phyloP scores from a whole-genome alignment of 2,797 vertebrate species.

The Lithobates pipiens region DNA sequence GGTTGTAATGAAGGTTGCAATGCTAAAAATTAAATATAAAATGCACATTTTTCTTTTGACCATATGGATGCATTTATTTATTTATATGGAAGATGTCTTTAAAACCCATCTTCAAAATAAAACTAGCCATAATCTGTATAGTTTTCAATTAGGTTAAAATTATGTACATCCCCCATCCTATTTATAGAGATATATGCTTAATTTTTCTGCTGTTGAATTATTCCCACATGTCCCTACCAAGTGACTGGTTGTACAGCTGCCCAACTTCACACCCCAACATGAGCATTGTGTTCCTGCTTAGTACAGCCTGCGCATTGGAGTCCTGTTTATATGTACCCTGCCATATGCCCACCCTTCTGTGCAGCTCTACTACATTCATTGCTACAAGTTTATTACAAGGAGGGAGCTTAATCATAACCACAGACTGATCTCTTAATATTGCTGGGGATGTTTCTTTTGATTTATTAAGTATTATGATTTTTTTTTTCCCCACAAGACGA shows the following conservation, averaged over 20 bases:
- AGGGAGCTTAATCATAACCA: neutral
- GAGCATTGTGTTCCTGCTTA: neutral
- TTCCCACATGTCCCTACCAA: neutral
- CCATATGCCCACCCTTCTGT: conserved; percentile 2
- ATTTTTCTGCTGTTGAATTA: neutral
- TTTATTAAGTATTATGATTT: too few species aligned
- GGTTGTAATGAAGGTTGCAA: too few species aligned
- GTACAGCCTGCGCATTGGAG: conserved; percentile 1
- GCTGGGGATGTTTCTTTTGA: too few species aligned
- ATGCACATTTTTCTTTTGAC: too few species aligned
- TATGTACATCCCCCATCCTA: neutral
- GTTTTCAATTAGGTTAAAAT: neutral
- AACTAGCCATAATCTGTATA: too few species aligned
- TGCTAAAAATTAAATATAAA: too few species aligned
- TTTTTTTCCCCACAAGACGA: too few species aligned
- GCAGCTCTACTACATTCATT: neutral
- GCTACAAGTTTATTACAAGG: neutral
- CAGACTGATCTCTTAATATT: neutral
- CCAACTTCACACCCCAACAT: neutral
- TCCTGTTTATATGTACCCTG: neutral
- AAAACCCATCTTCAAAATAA: too few species aligned
- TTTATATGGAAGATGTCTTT: too few species aligned
- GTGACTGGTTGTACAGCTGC: neutral
- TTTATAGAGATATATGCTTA: neutral
- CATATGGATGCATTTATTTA: too few species aligned